Evolutionary conservation across 1,140 invertebrate genomes (phyloP).

Genomic region (Drosophila lowei): DNA sequence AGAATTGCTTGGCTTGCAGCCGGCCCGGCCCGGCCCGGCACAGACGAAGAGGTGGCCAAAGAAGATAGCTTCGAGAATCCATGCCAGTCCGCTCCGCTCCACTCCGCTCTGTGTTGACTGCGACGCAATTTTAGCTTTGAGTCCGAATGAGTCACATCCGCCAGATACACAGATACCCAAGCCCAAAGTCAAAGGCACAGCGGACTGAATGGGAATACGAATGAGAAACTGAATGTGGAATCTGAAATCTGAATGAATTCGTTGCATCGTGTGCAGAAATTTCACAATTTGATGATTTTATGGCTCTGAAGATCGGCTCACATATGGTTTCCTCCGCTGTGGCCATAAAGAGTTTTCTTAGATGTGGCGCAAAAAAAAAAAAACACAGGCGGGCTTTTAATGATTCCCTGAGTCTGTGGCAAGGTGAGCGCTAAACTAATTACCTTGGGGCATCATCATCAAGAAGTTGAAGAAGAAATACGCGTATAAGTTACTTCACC

Average conservation of each 20-base stretch:
- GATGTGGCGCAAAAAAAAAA: neutral
- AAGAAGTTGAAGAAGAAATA: slow-evolving; percentile 38
- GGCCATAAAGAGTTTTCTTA: no score
- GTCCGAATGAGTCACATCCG: slow-evolving; percentile 70
- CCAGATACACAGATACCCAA: slow-evolving; percentile 26
- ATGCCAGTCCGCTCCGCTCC: slow-evolving; percentile 6
- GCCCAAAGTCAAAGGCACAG: neutral
- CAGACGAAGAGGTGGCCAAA: slow-evolving; percentile 32
- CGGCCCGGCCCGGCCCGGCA: slow-evolving; percentile 5
- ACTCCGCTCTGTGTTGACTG: slow-evolving; percentile 27
- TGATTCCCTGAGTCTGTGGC: slow-evolving; percentile 25
- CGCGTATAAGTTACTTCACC: slow-evolving; percentile 76
- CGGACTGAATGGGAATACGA: slow-evolving; percentile 17
- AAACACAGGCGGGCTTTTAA: slow-evolving; percentile 10
- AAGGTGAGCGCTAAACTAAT: slow-evolving; percentile 67
- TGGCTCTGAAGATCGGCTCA: slow-evolving; percentile 23
- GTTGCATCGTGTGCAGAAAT: slow-evolving; percentile 38
- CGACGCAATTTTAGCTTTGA: slow-evolving; percentile 58
- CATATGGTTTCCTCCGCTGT: slow-evolving; percentile 3
- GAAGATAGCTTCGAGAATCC: slow-evolving; percentile 7
- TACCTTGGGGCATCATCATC: slow-evolving; percentile 47
- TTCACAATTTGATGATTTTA: slow-evolving; percentile 53
- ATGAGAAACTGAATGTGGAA: slow-evolving; percentile 11
- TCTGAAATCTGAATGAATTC: slow-evolving; percentile 31
- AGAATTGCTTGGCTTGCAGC: slow-evolving; percentile 43